phyloP scores from a whole-genome alignment of 2,888 invertebrate genomes.

The Cistogaster globosa region DNA sequence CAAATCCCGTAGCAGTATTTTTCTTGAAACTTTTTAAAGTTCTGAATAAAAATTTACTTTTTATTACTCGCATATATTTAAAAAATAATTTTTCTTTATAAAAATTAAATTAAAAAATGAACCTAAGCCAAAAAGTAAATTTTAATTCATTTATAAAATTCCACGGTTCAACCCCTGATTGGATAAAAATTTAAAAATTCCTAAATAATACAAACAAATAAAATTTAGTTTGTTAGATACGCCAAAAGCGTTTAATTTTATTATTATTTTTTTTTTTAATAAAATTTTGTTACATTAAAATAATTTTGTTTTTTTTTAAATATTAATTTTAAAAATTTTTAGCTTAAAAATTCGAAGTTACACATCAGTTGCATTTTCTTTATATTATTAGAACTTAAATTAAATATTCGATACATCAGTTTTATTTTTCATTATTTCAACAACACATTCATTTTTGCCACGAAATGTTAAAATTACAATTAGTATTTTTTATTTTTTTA shows the following conservation, averaged over 20 bases:
- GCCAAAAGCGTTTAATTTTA: constrained; percentile 66
- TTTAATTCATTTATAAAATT: no score
- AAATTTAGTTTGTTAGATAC: constrained; percentile 65
- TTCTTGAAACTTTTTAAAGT: no score
- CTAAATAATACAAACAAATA: neutral
- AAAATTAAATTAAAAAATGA: no score
- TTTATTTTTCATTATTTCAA: constrained; percentile 23
- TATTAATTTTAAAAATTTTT: neutral
- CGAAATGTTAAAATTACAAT: constrained; percentile 24
- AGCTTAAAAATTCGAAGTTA: constrained; percentile 43
- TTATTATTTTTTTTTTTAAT: constrained; percentile 43
- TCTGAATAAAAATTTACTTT: no score
- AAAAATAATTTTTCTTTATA: no score
- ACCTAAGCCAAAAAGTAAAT: no score
- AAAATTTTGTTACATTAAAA: constrained; percentile 64
- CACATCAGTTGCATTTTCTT: neutral
- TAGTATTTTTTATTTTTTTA: constrained; percentile 18
- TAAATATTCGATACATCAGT: constrained; percentile 65
- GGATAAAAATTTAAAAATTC: no score
- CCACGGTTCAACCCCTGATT: no score
- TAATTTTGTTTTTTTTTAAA: neutral
- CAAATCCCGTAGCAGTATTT: no score
- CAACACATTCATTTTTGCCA: constrained; percentile 12
- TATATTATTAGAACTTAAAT: constrained; percentile 51
- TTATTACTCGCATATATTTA: no score